Evolutionary conservation across 2,797 vertebrate genomes (phyloP).

Genomic region (Hippocampus kuda): DNA sequence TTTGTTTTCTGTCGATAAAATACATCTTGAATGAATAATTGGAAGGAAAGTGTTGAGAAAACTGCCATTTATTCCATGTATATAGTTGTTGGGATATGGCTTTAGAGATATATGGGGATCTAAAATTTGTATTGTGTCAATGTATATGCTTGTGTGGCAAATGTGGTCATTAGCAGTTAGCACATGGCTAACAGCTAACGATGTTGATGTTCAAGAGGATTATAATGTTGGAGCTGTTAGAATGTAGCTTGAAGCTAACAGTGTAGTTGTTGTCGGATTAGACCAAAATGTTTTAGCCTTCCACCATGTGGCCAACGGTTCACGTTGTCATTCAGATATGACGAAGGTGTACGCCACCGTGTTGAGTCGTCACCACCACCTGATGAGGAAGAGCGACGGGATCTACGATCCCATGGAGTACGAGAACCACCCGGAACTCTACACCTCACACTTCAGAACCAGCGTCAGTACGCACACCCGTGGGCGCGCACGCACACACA

Average conservation of each 20-base stretch:
- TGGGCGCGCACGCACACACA: not conserved
- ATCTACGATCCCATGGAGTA: conserved; percentile 85
- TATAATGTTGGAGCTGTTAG: not conserved
- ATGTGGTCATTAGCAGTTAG: too few species aligned
- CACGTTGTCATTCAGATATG: conserved; percentile 65
- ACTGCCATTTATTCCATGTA: too few species aligned
- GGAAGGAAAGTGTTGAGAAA: too few species aligned
- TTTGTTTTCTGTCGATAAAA: too few species aligned
- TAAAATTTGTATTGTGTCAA: too few species aligned
- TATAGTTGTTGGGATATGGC: too few species aligned
- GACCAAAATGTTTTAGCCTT: too few species aligned
- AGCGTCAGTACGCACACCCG: conserved; percentile 69
- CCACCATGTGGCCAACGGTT: not conserved
- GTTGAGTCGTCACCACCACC: conserved; percentile 91
- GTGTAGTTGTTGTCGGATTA: too few species aligned
- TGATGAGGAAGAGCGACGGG: conserved; percentile 83
- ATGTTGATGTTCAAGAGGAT: not conserved
- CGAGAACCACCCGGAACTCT: conserved; percentile 83
- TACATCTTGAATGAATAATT: too few species aligned
- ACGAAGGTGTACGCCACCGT: conserved; percentile 90
- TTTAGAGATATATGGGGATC: too few species aligned
- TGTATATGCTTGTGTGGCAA: too few species aligned
- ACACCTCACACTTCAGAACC: conserved; percentile 84
- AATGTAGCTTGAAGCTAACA: too few species aligned
- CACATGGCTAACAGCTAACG: not conserved